Evolutionary conservation across 2,888 invertebrate species (phyloP).

Genomic region (Phragmatobia fuliginosa): DNA sequence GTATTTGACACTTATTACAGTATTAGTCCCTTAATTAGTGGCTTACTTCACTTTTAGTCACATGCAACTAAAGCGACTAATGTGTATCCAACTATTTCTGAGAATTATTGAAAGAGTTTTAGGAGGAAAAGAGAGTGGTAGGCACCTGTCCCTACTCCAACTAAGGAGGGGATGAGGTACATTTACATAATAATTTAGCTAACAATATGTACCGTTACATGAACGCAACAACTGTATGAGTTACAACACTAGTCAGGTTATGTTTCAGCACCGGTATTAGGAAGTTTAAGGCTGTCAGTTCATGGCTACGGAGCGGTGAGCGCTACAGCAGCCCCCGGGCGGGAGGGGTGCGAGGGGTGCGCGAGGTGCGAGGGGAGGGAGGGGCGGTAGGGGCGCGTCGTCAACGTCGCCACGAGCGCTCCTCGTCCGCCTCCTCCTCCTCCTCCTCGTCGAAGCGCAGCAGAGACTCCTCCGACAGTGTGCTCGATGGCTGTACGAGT

Average conservation of each 20-base stretch:
- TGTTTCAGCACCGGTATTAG: background rate
- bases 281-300: background rate
- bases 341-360: no score
- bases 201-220: background rate
- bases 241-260: background rate
- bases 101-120: no score
- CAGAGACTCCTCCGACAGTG: constrained; percentile 86
- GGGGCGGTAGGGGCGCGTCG: constrained; percentile 16
- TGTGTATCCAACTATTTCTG: no score
- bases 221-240: background rate
- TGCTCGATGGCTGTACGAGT: constrained; percentile 66
- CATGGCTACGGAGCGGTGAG: no score
- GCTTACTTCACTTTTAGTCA: no score
- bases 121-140: no score
- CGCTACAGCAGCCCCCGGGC: constrained; percentile 1
- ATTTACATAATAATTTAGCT: background rate
- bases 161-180: no score
- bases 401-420: constrained; percentile 97
- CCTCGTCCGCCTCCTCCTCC: constrained; percentile 93
- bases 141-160: no score
- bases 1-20: no score
- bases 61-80: no score
- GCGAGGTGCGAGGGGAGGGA: no score
- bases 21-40: no score
- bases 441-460: constrained; percentile 97